These are phyloP conservation scores for Cybosia mesomella DNA, from an alignment of 2,888 invertebrate genomes.

Conservation along the genomic window DNA sequence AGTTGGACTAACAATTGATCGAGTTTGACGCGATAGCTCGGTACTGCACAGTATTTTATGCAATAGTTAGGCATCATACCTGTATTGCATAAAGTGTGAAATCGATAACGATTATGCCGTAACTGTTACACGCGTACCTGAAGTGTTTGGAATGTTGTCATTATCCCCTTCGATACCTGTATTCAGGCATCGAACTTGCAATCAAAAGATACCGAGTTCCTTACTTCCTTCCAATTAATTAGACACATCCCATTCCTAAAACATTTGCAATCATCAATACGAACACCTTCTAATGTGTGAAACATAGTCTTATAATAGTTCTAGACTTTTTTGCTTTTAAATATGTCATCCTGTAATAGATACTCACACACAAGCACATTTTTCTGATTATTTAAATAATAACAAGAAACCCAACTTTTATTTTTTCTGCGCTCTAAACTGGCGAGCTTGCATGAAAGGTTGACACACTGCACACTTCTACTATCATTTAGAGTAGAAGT, in stretches of 20 bases:
- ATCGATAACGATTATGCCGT: slow-evolving; percentile 48
- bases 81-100: slow-evolving; percentile 51
- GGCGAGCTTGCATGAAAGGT: neutral
- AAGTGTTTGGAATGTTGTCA: slow-evolving; percentile 33
- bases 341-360: neutral
- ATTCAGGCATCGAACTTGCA: neutral
- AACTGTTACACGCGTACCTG: slow-evolving; percentile 33
- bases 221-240: neutral
- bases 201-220: neutral
- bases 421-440: too few species aligned
- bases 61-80: slow-evolving; percentile 55
- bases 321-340: neutral
- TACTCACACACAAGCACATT: neutral
- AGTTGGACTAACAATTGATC: slow-evolving; percentile 48
- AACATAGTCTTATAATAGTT: neutral
- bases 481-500: neutral
- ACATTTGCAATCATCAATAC: neutral
- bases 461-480: too few species aligned
- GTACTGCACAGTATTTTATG: slow-evolving; percentile 67
- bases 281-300: too few species aligned
- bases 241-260: neutral
- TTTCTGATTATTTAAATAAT: neutral
- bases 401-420: too few species aligned
- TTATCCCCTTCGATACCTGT: neutral
- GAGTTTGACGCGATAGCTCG: slow-evolving; percentile 61